phyloP scores from a whole-genome alignment of 2,888 invertebrate species.

The Drosophila koepferae region DNA sequence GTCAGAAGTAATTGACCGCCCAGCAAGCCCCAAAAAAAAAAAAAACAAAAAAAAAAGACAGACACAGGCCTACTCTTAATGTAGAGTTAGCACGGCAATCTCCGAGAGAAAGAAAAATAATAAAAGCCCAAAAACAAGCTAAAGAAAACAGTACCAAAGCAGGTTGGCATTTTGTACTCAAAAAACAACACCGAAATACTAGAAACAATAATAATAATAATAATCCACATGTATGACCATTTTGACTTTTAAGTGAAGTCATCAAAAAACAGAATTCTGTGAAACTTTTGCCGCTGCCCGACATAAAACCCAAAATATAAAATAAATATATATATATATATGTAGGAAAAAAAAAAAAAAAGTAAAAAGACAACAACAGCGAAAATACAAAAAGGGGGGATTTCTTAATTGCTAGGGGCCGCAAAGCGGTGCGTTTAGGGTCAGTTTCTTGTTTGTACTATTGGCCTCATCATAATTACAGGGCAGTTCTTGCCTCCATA shows the following conservation, averaged over 20 bases:
- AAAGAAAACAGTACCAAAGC: constrained; percentile 25
- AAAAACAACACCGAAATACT: constrained; percentile 30
- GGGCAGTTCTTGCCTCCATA: constrained; percentile 63
- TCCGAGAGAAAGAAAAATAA: constrained; percentile 8
- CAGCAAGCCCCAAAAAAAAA: constrained; percentile 40
- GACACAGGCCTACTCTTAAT: constrained; percentile 58
- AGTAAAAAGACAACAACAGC: constrained; percentile 24
- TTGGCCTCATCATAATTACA: constrained; percentile 79
- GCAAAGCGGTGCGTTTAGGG: constrained; percentile 64
- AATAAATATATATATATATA: constrained; percentile 12
- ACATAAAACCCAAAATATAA: constrained; percentile 54
- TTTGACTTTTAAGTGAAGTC: constrained; percentile 80
- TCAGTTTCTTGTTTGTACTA: constrained; percentile 64
- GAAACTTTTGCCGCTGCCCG: constrained; percentile 67
- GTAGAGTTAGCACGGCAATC: constrained; percentile 52
- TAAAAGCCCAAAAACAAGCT: constrained; percentile 33
- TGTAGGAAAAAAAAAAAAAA: constrained; percentile 4
- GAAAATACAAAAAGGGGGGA: constrained; percentile 50
- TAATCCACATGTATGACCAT: constrained; percentile 67
- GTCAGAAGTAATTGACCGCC: constrained; percentile 78
- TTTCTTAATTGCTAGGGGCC: constrained; percentile 76
- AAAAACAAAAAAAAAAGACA: constrained; percentile 22
- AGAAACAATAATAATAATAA: constrained; percentile 64
- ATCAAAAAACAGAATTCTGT: constrained; percentile 79
- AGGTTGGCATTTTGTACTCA: constrained; percentile 45